A percentile compares a stretch with the other conserved stretches of the same genome.
Evolutionary conservation across 1,140 invertebrate species (phyloP).

Genomic region (Ostrea denselamellosa): DNA sequence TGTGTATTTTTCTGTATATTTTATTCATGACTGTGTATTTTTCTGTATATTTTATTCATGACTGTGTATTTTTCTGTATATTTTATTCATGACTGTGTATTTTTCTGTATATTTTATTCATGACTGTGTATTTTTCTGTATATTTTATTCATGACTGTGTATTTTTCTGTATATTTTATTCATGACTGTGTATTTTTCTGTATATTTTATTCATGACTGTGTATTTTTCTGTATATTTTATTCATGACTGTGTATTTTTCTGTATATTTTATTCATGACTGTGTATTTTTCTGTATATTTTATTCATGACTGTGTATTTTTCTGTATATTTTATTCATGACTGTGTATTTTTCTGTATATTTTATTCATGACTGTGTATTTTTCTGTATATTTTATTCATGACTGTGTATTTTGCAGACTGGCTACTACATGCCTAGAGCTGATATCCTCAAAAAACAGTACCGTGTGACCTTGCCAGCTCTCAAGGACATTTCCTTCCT

Average conservation of each 20-base stretch:
- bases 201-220: too few relatives aligned
- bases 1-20: not conserved
- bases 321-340: not conserved
- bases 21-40: not conserved
- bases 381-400: not conserved
- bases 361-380: not conserved
- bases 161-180: too few relatives aligned
- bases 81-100: not conserved
- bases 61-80: not conserved
- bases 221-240: too few relatives aligned
- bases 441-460: constrained; percentile 17
- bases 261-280: too few relatives aligned
- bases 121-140: too few relatives aligned
- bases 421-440: constrained; percentile 43
- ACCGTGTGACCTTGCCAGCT: constrained; percentile 41
- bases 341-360: not conserved
- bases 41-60: not conserved
- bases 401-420: not conserved
- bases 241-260: too few relatives aligned
- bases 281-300: not conserved
- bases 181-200: too few relatives aligned
- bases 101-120: not conserved
- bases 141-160: too few relatives aligned
- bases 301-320: not conserved
- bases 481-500: constrained; percentile 19